Evolutionary conservation across 92 coral and sea anemone species (phyloP), one percentile per base, ranked within the genome.

Genomic region (Anthopleura xanthogrammica): DNA sequence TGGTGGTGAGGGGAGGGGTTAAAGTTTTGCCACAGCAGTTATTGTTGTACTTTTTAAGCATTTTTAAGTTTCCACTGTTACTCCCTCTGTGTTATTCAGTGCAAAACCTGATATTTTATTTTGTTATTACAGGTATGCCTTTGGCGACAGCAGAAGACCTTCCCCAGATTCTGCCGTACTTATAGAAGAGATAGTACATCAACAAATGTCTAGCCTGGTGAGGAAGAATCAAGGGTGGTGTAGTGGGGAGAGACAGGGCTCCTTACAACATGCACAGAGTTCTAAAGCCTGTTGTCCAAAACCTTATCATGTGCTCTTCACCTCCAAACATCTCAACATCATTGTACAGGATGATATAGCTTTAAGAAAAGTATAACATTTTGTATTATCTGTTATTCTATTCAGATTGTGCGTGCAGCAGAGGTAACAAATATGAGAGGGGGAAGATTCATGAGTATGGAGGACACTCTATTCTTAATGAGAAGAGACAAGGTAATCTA

Each of bases 371-470:
- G 50, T 46, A 46, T 2, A 75, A 42, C 78, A 72, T 72, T 29
- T 12, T 16, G 36, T 6, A 29, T 41, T 39, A 0, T 29, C 7
- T 3, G 40, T 79, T 16, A 36, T 62, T 62, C 5, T 10, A 40
- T n/a, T 24, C 75, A 95, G 99, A 94, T 97, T 89, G 88, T 97
- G 12, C 93, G 94, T 52, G 98, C 99, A 54, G 98, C 96, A 62
- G 99, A 97, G 65, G 98, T 97, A 57, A 97, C 99, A 60, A 90
- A 93, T 60, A 87, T 97, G 88, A 85, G 99, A 76, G 99, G 99
- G 52, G 99, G 99, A 20, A 81, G 98, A 81, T 94, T 97, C 73
- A 97, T 97, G 99, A 95, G 98, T 77, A 92, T 95, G 57, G 99
- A 97, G 62, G 99, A 97, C 78, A 91, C 94, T 83, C 91, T 94